Evolutionary conservation across 2,888 invertebrate species (phyloP).

Genomic region (Syritta pipiens): DNA sequence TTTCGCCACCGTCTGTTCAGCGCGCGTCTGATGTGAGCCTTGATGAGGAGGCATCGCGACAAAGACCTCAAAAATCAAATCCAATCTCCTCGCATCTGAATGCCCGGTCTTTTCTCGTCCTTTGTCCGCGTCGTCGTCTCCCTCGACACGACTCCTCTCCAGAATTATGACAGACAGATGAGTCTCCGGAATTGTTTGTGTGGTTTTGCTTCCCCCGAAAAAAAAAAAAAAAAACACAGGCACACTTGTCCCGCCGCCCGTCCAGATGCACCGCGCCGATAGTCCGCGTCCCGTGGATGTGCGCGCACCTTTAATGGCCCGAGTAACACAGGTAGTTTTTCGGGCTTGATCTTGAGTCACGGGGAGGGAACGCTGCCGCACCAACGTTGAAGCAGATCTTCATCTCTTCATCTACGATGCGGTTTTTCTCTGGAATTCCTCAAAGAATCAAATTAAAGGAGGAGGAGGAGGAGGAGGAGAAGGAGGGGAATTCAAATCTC

Average conservation of each 20-base stretch:
- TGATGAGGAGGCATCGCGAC: constrained; percentile 58
- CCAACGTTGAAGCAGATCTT: constrained; percentile 46
- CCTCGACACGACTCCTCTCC: too few relatives aligned
- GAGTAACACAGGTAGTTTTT: constrained; percentile 67
- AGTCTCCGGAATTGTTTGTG: constrained; percentile 57
- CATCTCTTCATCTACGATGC: constrained; percentile 38
- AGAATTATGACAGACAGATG: constrained; percentile 66
- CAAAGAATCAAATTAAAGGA: constrained; percentile 64
- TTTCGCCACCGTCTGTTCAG: too few relatives aligned
- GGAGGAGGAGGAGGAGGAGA: constrained; percentile 21
- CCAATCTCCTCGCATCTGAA: constrained; percentile 40
- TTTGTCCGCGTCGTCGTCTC: too few relatives aligned
- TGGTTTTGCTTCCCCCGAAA: constrained; percentile 43
- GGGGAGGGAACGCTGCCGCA: too few relatives aligned
- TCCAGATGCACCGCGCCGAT: constrained; percentile 61
- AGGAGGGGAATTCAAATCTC: constrained; percentile 52
- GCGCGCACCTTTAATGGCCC: constrained; percentile 45
- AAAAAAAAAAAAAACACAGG: constrained; percentile 15
- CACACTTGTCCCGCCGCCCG: constrained; percentile 56
- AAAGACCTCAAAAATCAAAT: constrained; percentile 62
- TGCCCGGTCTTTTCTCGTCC: not conserved
- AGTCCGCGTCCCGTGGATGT: constrained; percentile 39
- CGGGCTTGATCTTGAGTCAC: constrained; percentile 15
- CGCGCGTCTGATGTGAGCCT: too few relatives aligned
- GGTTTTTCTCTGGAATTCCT: constrained; percentile 58